These are phyloP conservation scores for Penelope pileata DNA, from an alignment of 2,113 vertebrate species.

Conservation along the genomic window DNA sequence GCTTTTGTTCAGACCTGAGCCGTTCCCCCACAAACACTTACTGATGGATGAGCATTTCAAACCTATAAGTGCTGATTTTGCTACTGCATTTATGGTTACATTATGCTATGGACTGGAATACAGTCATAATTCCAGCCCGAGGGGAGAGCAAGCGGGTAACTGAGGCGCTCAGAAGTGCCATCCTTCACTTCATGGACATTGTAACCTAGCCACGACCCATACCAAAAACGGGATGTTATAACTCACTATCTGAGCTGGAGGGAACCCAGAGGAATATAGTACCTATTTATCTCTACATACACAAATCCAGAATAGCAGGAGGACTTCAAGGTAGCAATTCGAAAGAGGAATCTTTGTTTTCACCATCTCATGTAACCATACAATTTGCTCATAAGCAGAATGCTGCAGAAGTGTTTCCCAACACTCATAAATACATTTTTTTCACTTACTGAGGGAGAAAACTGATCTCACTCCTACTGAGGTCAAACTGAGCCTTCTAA, in stretches of 20 bases:
- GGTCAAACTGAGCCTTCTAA: not conserved
- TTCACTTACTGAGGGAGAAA: not conserved
- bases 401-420: not conserved
- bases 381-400: not conserved
- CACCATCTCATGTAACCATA: not conserved
- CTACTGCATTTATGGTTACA: not conserved
- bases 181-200: not conserved
- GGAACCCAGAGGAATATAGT: accelerated
- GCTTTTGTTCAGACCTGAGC: not conserved
- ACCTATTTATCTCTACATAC: not conserved
- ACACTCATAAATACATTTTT: not conserved
- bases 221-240: not conserved
- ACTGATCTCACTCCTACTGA: not conserved
- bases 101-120: not conserved
- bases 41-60: not conserved
- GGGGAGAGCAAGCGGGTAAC: not conserved
- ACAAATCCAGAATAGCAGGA: not conserved
- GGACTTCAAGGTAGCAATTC: not conserved
- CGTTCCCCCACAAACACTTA: not conserved
- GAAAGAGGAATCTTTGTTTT: not conserved
- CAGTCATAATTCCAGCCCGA: not conserved
- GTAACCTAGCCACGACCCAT: not conserved
- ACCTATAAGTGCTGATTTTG: not conserved
- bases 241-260: not conserved
- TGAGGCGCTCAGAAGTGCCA: not conserved